Evolutionary conservation across 2,113 vertebrate species (phyloP), one percentile per base, ranked within the genome.

Genomic region (Lates calcarifer): DNA sequence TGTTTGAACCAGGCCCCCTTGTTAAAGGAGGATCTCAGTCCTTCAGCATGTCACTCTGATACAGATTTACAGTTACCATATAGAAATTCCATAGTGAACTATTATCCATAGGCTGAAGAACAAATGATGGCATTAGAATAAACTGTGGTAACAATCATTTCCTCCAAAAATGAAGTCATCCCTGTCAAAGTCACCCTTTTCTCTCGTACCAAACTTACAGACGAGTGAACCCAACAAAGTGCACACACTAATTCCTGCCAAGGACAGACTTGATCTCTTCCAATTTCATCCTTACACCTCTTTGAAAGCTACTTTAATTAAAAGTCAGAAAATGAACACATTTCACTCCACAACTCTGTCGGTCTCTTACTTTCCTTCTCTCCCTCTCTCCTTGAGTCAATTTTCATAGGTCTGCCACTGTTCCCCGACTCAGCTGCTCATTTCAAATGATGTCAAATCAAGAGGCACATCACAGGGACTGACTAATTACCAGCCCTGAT

Each of bases 401-500:
- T 79, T 72, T 83, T 77, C 71, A 72, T 1, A 41, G 6, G 41
- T 75, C 28, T 28, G 2, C 35, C 24, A 20, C 74, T 84, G 58
- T 78, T 64, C 35, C 55, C 29, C 7, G 41, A 79, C 70, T 87
- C 88, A 84, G 86, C 89, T 82, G 88, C 79, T 82, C 74, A 60
- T 87, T 90, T 90, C 31, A 76, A 77, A 84, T 55, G 20, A 65
- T 67, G 76, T 79, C 68, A 74, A 84, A 81, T 76, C 43, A 71
- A 90, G 84, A 69, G 70, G 39, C 49, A 24, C 74, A 26, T 82
- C 64, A 65, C 49, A 83, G 78, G 10, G 61, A 55, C 20, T 15
- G 70, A 61, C 77, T 92, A 90, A 93, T 94, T 87, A 89, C 71
- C 85, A 24, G 37, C 43, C 57, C 71, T 72, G 41, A 61, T 47